phyloP scores from a whole-genome alignment of 1,140 invertebrate genomes.

The Drosophila tristis region DNA sequence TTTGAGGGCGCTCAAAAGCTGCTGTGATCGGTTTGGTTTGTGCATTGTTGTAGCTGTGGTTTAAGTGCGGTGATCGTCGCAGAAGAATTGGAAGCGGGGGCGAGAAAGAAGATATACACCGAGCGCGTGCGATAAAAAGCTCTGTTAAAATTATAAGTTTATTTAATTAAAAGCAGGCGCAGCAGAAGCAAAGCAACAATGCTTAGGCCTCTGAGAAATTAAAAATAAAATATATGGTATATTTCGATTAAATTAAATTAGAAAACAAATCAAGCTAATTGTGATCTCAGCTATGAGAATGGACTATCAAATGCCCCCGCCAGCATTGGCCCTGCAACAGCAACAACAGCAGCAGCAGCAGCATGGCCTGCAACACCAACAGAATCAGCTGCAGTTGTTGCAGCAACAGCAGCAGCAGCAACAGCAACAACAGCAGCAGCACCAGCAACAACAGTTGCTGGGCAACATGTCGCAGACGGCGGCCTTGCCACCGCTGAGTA shows the following conservation, averaged over 20 bases:
- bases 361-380: conserved; percentile 62
- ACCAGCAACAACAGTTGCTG: conserved; percentile 71
- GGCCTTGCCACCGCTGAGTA: conserved; percentile 76
- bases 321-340: conserved; percentile 76
- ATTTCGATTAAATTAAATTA: conserved; percentile 8
- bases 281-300: conserved; percentile 82
- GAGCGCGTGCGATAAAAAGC: conserved; percentile 66
- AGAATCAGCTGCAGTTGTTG: conserved; percentile 68
- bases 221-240: conserved; percentile 8
- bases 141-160: conserved; percentile 8
- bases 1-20: conserved; percentile 46
- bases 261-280: conserved; percentile 29
- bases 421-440: conserved; percentile 70
- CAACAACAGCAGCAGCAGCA: conserved; percentile 52
- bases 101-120: conserved; percentile 19
- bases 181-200: conserved; percentile 28
- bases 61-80: conserved; percentile 33
- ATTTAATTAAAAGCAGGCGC: conserved; percentile 31
- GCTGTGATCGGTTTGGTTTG: not conserved
- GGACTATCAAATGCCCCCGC: conserved; percentile 85
- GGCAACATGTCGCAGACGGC: conserved; percentile 71
- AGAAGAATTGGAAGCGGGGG: conserved; percentile 47
- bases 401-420: conserved; percentile 57
- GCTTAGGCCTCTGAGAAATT: conserved; percentile 28
- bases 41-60: conserved; percentile 8